Percentiles rank a stretch among this genome's conserved stretches.
These are phyloP conservation scores for Cephonodes hylas DNA, from an alignment of 2,888 invertebrate genomes.

Conservation along the genomic window DNA sequence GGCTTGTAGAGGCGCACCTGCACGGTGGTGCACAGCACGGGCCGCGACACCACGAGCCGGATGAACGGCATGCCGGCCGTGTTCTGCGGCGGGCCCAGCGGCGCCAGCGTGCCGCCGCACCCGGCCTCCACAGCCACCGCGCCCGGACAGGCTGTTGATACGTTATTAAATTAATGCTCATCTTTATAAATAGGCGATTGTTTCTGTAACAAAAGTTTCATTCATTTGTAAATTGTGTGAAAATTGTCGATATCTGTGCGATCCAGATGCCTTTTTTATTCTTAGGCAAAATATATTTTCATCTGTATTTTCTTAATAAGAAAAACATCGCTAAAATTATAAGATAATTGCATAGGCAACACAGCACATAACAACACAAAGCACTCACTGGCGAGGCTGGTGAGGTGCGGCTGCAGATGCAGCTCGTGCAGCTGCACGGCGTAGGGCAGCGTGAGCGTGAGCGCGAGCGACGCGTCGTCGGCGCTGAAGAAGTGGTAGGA, in stretches of 20 bases:
- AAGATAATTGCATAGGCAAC: too few species aligned
- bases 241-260: too few species aligned
- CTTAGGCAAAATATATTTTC: too few species aligned
- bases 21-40: constrained; percentile 92
- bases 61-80: constrained; percentile 95
- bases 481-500: constrained; percentile 96
- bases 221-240: too few species aligned
- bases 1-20: constrained; percentile 89
- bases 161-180: too few species aligned
- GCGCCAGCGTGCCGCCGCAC: constrained; percentile 89
- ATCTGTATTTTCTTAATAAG: too few species aligned
- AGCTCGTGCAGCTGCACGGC: constrained; percentile 93
- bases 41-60: constrained; percentile 89
- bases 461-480: constrained; percentile 91
- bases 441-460: constrained; percentile 92
- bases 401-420: constrained; percentile 91
- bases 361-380: background rate
- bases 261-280: too few species aligned
- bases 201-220: too few species aligned
- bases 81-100: constrained; percentile 91
- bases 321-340: too few species aligned
- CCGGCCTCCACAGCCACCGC: constrained; percentile 93
- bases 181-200: too few species aligned
- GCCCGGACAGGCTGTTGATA: constrained; percentile 90
- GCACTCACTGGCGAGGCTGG: constrained; percentile 87